A percentile compares a stretch with the other conserved stretches of the same genome.
These are phyloP conservation scores for Perca flavescens DNA, from an alignment of 2,113 vertebrate genomes.

Conservation along the genomic window DNA sequence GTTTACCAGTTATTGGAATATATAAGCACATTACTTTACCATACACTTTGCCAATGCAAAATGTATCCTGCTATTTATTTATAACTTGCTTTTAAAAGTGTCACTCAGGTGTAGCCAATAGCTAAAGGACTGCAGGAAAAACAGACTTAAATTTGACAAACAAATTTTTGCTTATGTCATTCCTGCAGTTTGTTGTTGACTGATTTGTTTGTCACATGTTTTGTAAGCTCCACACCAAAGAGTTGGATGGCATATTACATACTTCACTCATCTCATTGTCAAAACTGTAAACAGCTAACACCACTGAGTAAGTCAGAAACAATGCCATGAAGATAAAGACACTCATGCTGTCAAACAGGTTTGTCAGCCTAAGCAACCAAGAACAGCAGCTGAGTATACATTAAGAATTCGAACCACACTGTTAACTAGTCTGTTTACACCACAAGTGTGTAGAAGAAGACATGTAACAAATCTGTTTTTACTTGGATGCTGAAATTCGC, in stretches of 20 bases:
- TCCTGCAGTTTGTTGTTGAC: neutral
- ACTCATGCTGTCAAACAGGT: conserved; percentile 30
- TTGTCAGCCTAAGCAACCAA: neutral
- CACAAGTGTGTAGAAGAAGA: conserved; percentile 35
- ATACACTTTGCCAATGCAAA: neutral
- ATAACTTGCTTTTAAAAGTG: neutral
- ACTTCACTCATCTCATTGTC: neutral
- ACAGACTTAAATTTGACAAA: neutral
- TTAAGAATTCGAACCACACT: too few relatives aligned
- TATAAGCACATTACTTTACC: neutral
- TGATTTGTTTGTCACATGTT: neutral
- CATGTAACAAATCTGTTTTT: neutral
- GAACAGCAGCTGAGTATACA: neutral
- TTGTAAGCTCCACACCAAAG: neutral
- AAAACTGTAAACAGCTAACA: neutral
- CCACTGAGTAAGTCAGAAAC: neutral
- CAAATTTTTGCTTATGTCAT: neutral
- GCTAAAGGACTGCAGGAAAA: neutral
- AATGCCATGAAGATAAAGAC: neutral
- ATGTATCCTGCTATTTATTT: neutral
- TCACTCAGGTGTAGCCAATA: neutral
- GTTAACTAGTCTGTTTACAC: conserved; percentile 38
- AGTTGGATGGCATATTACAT: neutral
- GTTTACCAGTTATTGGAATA: neutral
- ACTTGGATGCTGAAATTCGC: too few relatives aligned